Evolutionary conservation across 2,113 vertebrate species (phyloP).

Genomic region (Melozone crissalis): DNA sequence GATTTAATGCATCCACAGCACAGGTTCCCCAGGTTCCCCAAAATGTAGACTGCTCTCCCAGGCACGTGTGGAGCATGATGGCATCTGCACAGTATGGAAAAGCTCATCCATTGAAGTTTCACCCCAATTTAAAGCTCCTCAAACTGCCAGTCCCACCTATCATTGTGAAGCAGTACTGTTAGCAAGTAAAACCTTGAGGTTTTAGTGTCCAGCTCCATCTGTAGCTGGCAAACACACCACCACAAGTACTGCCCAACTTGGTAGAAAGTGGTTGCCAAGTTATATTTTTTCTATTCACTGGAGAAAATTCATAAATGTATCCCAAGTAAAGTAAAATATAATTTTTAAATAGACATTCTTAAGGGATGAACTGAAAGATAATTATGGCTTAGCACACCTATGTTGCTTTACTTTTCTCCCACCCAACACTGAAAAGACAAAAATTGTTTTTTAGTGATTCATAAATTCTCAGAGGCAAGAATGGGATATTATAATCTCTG

Average conservation of each 20-base stretch:
- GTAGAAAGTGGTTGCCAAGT: neutral
- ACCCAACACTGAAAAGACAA: neutral
- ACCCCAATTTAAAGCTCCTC: neutral
- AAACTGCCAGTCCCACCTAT: neutral
- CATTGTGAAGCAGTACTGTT: neutral
- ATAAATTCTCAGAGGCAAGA: neutral
- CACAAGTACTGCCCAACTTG: neutral
- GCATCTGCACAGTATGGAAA: too few relatives aligned
- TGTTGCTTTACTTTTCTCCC: slow-evolving; percentile 12
- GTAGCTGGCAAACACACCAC: neutral
- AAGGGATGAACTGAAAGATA: neutral
- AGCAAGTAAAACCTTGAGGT: neutral
- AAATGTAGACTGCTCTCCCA: neutral
- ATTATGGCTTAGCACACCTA: neutral
- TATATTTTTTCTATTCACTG: neutral
- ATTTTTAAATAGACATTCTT: slow-evolving; percentile 14
- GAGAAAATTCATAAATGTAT: neutral
- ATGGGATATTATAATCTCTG: neutral
- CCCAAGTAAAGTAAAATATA: neutral
- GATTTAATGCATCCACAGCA: neutral
- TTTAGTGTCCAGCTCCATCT: neutral
- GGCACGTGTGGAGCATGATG: fast-evolving
- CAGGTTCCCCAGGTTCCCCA: neutral
- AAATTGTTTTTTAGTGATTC: neutral
- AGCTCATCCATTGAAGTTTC: neutral